Percentiles rank a stretch among this genome's conserved stretches.
phyloP scores from a whole-genome alignment of 2,113 vertebrate species.

The Castor canadensis region DNA sequence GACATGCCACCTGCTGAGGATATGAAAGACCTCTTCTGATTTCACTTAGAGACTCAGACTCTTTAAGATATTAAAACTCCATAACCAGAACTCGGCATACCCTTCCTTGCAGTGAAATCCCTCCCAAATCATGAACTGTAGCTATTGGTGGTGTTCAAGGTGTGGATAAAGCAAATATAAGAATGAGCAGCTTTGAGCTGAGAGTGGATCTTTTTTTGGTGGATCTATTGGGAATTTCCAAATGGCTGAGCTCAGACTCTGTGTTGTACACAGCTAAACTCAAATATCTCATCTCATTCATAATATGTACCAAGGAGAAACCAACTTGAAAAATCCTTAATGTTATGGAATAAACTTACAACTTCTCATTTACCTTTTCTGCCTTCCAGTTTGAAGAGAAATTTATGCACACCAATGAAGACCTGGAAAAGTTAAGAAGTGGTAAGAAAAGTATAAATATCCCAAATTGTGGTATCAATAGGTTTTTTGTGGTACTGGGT shows the following conservation, averaged over 20 bases:
- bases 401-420: not conserved
- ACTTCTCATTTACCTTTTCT: not conserved
- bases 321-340: too few relatives aligned
- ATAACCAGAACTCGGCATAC: not conserved
- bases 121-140: too few relatives aligned
- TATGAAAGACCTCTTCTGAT: not conserved
- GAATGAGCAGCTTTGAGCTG: not conserved
- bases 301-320: not conserved
- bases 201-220: not conserved
- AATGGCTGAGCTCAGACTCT: not conserved
- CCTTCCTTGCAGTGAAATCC: not conserved
- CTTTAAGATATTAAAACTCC: not conserved
- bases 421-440: not conserved
- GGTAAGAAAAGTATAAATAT: not conserved
- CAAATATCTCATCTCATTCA: not conserved
- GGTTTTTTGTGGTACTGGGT: too few relatives aligned
- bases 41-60: not conserved
- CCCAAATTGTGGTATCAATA: not conserved
- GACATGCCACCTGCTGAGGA: too few relatives aligned
- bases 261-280: not conserved
- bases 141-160: too few relatives aligned
- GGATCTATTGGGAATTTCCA: not conserved
- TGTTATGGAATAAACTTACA: not conserved
- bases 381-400: slow-evolving; percentile 36
- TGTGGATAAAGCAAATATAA: not conserved